Base-by-base conservation (phyloP, 2,797 vertebrate species). In the Lacerta viridis region DNA sequence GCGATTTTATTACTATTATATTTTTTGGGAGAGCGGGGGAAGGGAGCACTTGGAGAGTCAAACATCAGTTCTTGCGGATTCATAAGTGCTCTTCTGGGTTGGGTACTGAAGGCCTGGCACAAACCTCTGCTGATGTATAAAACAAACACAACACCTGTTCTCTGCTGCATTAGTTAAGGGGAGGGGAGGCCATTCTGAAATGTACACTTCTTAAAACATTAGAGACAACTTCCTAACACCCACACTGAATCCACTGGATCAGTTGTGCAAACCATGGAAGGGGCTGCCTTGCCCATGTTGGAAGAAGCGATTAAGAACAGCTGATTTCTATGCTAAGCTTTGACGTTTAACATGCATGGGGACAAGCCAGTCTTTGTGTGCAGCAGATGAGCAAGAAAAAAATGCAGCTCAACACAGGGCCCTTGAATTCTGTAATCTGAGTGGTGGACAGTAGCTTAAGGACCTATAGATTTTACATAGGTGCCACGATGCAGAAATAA, bases 21-120 rank as follows among this genome's bases (percentile, higher is more conserved):
- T 15, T 55, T 13, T 55, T 15, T 23, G 29, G 36, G 29, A 13
- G 46, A n/a, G 43, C 11, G 55, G 66, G 39, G 9, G 36, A 36
- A 90, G 83, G 71, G 25, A 59, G 86, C 87, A 87, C 87, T 93
- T 91, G 80, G 88, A 92, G 84, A 89, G 92, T 87, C 59, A 91
- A 85, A 88, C 87, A 72, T 93, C 80, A 82, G 80, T 90, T 91
- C 77, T 29, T 82, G 84, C 4, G 74, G 91, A 85, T 91, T 92
- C 84, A 83, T 93, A 80, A 33, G 86, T 15, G 86, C 90, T 80
- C 87, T 91, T 41, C 8, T 74, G 86, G 72, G 88, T 27, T 25
- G 13, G 71, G 23, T 43, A 59, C 9, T 4, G 46, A 83, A 83
- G 75, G 15, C 11, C 71, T 46, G 83, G 84, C 36, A 71, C 84